Percentiles rank a stretch among this genome's conserved stretches.
Conservation (phyloP, 2,113 vertebrate species). For the Pangasianodon gigas region DNA sequence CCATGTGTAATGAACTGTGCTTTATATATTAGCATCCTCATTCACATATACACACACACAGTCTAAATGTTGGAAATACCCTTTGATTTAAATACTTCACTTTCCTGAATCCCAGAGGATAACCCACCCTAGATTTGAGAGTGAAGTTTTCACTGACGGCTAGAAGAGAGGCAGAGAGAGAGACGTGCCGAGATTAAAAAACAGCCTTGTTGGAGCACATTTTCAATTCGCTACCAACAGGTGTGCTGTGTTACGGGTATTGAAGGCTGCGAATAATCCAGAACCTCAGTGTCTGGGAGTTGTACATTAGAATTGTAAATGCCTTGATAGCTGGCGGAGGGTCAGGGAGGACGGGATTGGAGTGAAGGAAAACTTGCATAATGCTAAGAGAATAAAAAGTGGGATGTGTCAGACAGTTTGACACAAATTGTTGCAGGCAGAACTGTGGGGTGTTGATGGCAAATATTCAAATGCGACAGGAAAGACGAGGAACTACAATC, state of each 20-base stretch:
- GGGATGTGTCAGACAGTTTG: constrained; percentile 32
- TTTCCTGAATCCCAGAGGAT: constrained; percentile 42
- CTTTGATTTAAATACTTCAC: constrained; percentile 38
- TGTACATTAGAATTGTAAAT: constrained; percentile 57
- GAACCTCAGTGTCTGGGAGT: constrained; percentile 22
- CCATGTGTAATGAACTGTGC: constrained; percentile 26
- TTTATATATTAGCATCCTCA: constrained; percentile 26
- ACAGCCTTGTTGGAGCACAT: constrained; percentile 24
- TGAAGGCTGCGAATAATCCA: constrained; percentile 41
- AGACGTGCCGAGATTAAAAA: constrained; percentile 9
- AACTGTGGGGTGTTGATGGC: constrained; percentile 35
- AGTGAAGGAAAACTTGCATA: constrained; percentile 20
- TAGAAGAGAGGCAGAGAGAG: constrained; percentile 8
- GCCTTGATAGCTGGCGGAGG: constrained; percentile 2
- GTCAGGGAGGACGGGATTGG: constrained; percentile 2
- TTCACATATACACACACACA: not conserved
- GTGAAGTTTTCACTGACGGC: constrained; percentile 33
- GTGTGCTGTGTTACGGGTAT: constrained; percentile 46
- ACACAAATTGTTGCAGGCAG: constrained; percentile 35
- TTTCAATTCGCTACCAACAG: constrained; percentile 35
- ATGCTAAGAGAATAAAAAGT: constrained; percentile 17
- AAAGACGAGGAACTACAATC: constrained; percentile 17
- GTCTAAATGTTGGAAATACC: constrained; percentile 42
- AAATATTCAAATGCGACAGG: constrained; percentile 14
- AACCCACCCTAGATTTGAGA: constrained; percentile 1